A percentile compares a stretch with the other conserved stretches of the same genome.
phyloP scores from a whole-genome alignment of 1,140 invertebrate genomes.

The Cotesia chilonis region DNA sequence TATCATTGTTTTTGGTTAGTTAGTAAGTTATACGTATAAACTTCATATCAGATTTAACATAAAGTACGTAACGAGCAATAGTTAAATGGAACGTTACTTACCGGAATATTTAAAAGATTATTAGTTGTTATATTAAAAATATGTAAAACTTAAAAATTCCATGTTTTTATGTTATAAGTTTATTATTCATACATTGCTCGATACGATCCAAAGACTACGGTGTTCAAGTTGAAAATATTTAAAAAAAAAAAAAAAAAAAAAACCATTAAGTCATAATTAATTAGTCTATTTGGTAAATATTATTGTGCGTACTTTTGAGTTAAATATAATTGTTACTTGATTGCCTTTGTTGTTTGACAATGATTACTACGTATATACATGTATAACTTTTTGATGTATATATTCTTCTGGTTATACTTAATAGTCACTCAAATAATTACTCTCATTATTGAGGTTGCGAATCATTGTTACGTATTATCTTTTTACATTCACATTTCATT shows the following conservation, averaged over 20 bases:
- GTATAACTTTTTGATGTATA: slow-evolving; percentile 23
- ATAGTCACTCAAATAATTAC: slow-evolving; percentile 14
- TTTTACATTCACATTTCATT: not conserved
- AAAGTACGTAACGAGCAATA: slow-evolving; percentile 26
- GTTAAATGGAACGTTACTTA: not conserved
- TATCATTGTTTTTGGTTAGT: slow-evolving; percentile 18
- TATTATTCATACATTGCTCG: not conserved
- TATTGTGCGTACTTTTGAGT: slow-evolving; percentile 2
- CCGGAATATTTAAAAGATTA: not conserved
- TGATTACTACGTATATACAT: not conserved
- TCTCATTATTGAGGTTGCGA: slow-evolving; percentile 7
- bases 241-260: not conserved
- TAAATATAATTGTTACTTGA: slow-evolving; percentile 13
- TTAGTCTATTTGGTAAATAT: not conserved
- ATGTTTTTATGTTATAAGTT: not conserved
- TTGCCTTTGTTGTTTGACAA: slow-evolving; percentile 2
- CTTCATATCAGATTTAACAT: slow-evolving; percentile 21
- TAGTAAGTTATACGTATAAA: not conserved
- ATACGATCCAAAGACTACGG: slow-evolving; percentile 26
- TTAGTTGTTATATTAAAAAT: not conserved
- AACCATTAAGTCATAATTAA: not conserved
- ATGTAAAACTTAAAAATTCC: not conserved
- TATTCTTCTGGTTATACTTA: slow-evolving; percentile 21
- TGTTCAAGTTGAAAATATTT: slow-evolving; percentile 12
- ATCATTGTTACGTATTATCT: not conserved